A percentile compares a stretch with the other conserved stretches of the same genome.
Evolutionary conservation across 2,888 invertebrate genomes (phyloP).

Genomic region (Nephrocerus scutellatus): DNA sequence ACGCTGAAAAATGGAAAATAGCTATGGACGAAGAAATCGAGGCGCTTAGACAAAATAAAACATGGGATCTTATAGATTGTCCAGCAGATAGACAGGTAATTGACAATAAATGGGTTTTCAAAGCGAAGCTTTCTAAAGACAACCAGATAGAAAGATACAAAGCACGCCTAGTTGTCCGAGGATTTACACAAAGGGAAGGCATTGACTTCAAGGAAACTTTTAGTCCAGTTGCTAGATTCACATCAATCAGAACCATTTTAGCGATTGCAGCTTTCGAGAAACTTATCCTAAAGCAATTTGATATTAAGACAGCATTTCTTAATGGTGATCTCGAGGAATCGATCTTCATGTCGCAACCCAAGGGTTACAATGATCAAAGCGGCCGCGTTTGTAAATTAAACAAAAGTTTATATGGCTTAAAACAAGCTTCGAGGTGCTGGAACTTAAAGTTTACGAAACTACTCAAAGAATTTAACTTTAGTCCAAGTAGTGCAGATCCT

Average conservation of each 20-base stretch:
- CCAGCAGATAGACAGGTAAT: slow-evolving; percentile 1
- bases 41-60: slow-evolving; percentile 2
- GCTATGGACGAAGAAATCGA: slow-evolving; percentile 11
- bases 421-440: slow-evolving; percentile 7
- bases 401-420: slow-evolving; percentile 16
- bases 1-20: slow-evolving; percentile 4
- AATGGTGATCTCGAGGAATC: slow-evolving; percentile 12
- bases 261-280: slow-evolving; percentile 1
- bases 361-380: slow-evolving; percentile 15
- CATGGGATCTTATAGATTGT: slow-evolving; percentile 1
- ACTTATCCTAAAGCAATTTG: slow-evolving; percentile 7
- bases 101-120: slow-evolving; percentile 5
- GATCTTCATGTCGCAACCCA: slow-evolving; percentile 18
- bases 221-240: slow-evolving; percentile 4
- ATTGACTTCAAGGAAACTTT: slow-evolving; percentile 1
- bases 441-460: slow-evolving; percentile 4
- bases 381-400: slow-evolving; percentile 14
- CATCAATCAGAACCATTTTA: slow-evolving; percentile 2
- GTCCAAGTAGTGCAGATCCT: no score
- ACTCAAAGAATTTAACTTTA: slow-evolving; percentile 2
- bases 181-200: slow-evolving; percentile 1
- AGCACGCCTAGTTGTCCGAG: neutral
- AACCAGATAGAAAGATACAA: slow-evolving; percentile 3
- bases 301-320: slow-evolving; percentile 12
- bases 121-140: slow-evolving; percentile 1